Percentiles rank a stretch among this genome's conserved stretches.
These are phyloP conservation scores for Menidia beryllina DNA, from an alignment of 2,113 vertebrate species.

Conservation along the genomic window DNA sequence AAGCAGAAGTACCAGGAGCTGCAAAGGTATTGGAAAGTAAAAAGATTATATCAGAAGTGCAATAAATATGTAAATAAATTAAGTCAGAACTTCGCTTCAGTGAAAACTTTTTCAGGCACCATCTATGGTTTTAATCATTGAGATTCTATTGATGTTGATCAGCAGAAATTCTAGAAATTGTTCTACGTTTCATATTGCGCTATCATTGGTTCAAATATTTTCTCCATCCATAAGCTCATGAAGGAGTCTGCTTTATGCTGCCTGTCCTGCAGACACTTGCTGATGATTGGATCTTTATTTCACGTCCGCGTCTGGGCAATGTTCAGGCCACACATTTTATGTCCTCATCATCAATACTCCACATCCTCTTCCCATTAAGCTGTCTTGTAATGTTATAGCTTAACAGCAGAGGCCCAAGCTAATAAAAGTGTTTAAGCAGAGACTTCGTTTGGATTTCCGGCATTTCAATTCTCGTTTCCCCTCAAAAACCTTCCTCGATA, in stretches of 20 bases:
- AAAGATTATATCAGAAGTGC: not conserved
- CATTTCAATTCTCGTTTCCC: not conserved
- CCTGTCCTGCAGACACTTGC: constrained; percentile 10
- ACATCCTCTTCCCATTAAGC: constrained; percentile 50
- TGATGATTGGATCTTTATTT: constrained; percentile 48
- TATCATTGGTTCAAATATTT: not conserved
- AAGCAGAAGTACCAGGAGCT: constrained; percentile 96
- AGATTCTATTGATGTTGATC: too few relatives aligned
- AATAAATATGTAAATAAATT: not conserved
- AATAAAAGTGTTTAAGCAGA: constrained; percentile 36
- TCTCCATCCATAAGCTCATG: not conserved
- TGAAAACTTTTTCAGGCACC: too few relatives aligned
- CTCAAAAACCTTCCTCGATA: too few relatives aligned
- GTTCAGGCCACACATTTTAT: constrained; percentile 40
- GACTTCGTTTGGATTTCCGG: constrained; percentile 19
- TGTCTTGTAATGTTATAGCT: constrained; percentile 53
- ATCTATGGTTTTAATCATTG: too few relatives aligned
- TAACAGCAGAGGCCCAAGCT: constrained; percentile 11
- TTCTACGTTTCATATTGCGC: not conserved
- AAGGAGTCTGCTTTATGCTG: constrained; percentile 24
- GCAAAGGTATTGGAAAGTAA: constrained; percentile 29
- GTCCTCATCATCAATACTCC: constrained; percentile 48
- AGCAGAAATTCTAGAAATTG: not conserved
- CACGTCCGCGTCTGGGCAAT: constrained; percentile 1
- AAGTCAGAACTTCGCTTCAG: too few relatives aligned